phyloP scores from a whole-genome alignment of 2,888 invertebrate genomes.

The Andrena flavipes region DNA sequence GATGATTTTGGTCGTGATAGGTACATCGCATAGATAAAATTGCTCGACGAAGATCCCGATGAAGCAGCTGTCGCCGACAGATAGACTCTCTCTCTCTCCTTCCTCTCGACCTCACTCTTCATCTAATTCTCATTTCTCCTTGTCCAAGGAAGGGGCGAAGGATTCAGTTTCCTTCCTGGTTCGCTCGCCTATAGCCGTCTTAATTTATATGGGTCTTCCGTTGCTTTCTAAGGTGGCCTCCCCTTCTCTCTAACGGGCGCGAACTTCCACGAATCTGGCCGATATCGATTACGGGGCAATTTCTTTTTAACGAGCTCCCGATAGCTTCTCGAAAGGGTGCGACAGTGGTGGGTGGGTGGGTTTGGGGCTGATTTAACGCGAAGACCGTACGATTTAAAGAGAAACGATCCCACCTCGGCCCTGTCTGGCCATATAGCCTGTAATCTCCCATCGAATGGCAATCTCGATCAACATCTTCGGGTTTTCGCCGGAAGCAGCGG shows the following conservation, averaged over 20 bases:
- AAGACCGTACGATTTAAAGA: slow-evolving; percentile 52
- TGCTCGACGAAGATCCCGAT: slow-evolving; percentile 51
- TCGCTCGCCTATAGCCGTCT: slow-evolving; percentile 31
- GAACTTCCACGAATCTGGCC: slow-evolving; percentile 49
- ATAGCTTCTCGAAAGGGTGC: slow-evolving; percentile 69
- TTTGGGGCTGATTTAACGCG: slow-evolving; percentile 67
- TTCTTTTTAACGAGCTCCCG: slow-evolving; percentile 76
- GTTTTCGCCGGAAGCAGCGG: slow-evolving; percentile 23
- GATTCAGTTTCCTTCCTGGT: slow-evolving; percentile 39
- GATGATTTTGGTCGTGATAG: slow-evolving; percentile 21
- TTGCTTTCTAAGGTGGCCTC: slow-evolving; percentile 36
- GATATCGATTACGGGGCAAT: slow-evolving; percentile 76
- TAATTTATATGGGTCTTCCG: slow-evolving; percentile 65
- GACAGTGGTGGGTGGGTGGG: background rate
- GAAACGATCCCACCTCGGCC: slow-evolving; percentile 10
- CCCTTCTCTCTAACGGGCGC: slow-evolving; percentile 1
- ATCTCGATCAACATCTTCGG: slow-evolving; percentile 64
- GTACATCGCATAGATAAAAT: slow-evolving; percentile 36
- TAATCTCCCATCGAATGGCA: slow-evolving; percentile 56
- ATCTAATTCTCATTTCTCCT: slow-evolving; percentile 51
- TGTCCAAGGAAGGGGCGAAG: background rate
- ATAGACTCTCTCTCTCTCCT: slow-evolving; percentile 29
- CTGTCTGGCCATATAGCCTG: slow-evolving; percentile 21
- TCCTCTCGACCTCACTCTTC: background rate
- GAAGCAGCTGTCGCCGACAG: slow-evolving; percentile 65